Evolutionary conservation across 2,113 vertebrate genomes (phyloP), one percentile per base, ranked within the genome.

Genomic region (Gallinago media): DNA sequence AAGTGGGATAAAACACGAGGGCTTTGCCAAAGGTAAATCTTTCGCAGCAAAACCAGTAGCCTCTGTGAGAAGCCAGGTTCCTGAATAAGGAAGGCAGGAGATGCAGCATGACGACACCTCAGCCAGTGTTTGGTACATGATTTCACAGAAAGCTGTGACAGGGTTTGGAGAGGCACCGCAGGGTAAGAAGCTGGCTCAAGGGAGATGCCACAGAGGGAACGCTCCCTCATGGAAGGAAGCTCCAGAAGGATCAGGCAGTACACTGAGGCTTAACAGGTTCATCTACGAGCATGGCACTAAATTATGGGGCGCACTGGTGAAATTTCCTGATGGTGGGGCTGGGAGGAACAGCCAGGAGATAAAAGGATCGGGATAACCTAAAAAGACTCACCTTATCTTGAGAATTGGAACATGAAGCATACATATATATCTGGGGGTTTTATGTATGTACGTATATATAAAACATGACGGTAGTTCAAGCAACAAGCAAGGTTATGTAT

Each of bases 41-140:
- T 59, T 42, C 3, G 1, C 68, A 32, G 54, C 15, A 91, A 85
- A 77, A 3, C 9, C 31, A 49, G 31, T 32, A 17, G 12, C 6
- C 6, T 54, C 25, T 62, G 26, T 31, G 25, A 77, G 40, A 32
- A 44, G 22, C 7, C 29, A 70, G 10, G 54, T 15, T 84, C 47
- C 52, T 5, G 11, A 73, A 61, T 3, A 34, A 74, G 40, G 46
- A 65, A 71, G 32, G 10, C 11, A 31, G 31, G 47, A 81, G 27
- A 65, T n/a, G 12, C 14, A 21, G 38, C 34, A 8, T 10, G 19
- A 34, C 15, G 9, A 36, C 27, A 46, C 25, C 18, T 91, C 2
- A 3, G 44, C 22, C 47, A 59, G 34, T 0, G 0, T 63, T 63
- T 40, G 68, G 38, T 31, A 23, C 5, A 1, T 6, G 19, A 52